Evolutionary conservation across 2,888 invertebrate genomes (phyloP), one percentile per base, ranked within the genome.

Genomic region (Lycophotia porphyrea): DNA sequence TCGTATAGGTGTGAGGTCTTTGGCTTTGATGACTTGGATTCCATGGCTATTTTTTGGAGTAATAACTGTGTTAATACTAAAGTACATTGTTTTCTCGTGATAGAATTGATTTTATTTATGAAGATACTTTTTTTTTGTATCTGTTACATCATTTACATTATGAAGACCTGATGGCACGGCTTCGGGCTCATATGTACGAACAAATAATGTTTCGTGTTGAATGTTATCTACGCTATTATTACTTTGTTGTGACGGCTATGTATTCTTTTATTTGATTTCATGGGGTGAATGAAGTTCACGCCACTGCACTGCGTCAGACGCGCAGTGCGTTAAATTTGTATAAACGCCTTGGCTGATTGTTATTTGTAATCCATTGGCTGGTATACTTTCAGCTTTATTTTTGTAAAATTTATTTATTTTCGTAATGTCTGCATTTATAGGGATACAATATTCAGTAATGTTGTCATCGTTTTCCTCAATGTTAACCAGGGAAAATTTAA

Each of bases 1-100:
- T 34, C 24, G 11, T 13, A 0, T 74, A 5, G 3, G 78, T 24
- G 13, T 66, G 21, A 31, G 1, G 27, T 52, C 49, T 42, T 49
- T 74, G 47, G 78, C 78, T 18, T 31, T 49, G 49, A 8, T 64
- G 31, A 65, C 39, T 78, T 74, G 78, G 78, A 66, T 74, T 27
- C 74, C 74, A 27, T 74, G 74, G 74, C 18, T 78, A 34, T 24
- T 66, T 49, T 18, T 78, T 34, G 24, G 11, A 34, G 13, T 74
- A 8, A 31, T 70, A 34, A 1, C 18, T n/a, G 13, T 42, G 2
- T 24, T 8, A 3, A 24, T 78, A 27, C 42, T 78, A 1, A 74
- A 34, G 18, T 36, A 18, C 7, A 1, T 15, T 24, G 1, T 49
- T 18, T 71, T 21, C 5, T 70, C 34, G 24, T 69, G 21, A n/a